A percentile compares a stretch with the other conserved stretches of the same genome.
phyloP scores from a whole-genome alignment of 2,888 invertebrate species.

The Nomada flava region DNA sequence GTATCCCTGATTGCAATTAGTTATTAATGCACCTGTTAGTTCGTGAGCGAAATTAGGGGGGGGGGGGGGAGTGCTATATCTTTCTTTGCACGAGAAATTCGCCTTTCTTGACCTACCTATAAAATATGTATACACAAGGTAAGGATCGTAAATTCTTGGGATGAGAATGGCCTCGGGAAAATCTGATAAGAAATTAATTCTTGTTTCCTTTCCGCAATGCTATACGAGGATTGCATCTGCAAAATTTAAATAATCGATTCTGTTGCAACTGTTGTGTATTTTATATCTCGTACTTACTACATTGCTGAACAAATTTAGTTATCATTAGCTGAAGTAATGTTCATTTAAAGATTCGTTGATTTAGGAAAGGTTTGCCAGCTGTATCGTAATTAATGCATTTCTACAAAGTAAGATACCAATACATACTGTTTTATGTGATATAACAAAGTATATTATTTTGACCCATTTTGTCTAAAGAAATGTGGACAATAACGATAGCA shows the following conservation, averaged over 20 bases:
- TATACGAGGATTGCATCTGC: neutral
- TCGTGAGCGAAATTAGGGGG: neutral
- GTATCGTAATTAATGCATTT: neutral
- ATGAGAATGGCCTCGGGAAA: slow-evolving; percentile 1
- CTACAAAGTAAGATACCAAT: neutral
- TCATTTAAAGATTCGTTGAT: neutral
- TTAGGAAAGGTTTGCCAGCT: neutral
- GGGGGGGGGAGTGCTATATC: neutral
- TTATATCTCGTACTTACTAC: no score
- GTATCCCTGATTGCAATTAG: slow-evolving; percentile 1
- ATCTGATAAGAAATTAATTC: neutral
- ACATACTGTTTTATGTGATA: neutral
- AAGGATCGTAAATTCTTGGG: slow-evolving; percentile 10
- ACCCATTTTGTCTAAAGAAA: slow-evolving; percentile 12
- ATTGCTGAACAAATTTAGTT: no score
- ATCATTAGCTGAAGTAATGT: no score
- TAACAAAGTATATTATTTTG: neutral
- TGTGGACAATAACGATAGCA: neutral
- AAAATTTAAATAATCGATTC: neutral
- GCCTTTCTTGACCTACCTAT: slow-evolving; percentile 18
- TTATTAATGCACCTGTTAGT: slow-evolving; percentile 17
- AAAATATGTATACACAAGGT: slow-evolving; percentile 27
- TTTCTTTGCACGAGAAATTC: neutral
- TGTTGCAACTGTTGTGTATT: neutral
- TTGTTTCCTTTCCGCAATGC: neutral